phyloP scores from a whole-genome alignment of 2,113 vertebrate species.

The Mormyrus iriodes region DNA sequence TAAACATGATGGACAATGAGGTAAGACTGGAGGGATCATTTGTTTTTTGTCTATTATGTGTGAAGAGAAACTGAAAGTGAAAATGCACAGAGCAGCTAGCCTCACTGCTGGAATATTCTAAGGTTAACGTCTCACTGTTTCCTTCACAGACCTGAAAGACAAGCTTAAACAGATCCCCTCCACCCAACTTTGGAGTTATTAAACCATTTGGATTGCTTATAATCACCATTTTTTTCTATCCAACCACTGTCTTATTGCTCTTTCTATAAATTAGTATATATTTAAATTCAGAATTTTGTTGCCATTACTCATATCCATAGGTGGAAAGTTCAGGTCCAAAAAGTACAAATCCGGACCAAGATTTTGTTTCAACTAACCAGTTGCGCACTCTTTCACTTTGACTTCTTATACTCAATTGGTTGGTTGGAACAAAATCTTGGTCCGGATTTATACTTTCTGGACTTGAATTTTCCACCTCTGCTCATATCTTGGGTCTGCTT shows the following conservation, averaged over 20 bases:
- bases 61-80: neutral
- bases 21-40: conserved; percentile 41
- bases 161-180: neutral
- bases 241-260: neutral
- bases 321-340: no score
- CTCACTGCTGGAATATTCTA: neutral
- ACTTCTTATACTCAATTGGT: no score
- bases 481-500: no score
- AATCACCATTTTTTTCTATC: neutral
- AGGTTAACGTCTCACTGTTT: neutral
- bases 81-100: neutral
- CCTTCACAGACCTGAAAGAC: neutral
- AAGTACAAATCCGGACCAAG: no score
- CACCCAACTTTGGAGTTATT: neutral
- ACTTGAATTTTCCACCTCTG: no score
- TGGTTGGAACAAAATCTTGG: no score
- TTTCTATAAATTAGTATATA: neutral
- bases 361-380: no score
- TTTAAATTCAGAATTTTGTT: neutral
- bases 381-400: no score
- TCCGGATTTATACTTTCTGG: no score
- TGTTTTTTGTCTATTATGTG: neutral
- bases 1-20: conserved; percentile 53
- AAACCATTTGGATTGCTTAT: neutral
- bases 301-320: no score